Base-by-base conservation (phyloP, 2,113 vertebrate species). In the Nothobranchius furzeri region DNA sequence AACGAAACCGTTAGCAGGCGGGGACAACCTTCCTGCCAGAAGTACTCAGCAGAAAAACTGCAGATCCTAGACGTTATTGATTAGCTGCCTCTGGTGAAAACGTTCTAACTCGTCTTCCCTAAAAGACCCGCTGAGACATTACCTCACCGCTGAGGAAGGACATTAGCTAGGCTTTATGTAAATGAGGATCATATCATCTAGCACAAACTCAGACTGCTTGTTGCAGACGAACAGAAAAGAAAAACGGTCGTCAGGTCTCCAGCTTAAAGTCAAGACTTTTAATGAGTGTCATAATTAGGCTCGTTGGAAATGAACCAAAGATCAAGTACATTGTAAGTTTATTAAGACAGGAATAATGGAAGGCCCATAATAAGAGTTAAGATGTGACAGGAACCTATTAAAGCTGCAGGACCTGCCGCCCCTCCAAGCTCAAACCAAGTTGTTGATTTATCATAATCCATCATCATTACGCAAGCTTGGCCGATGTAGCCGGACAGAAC, bases 71-170 rank as follows among this genome's bases (percentile, higher is more conserved):
- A 83, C 70, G 64, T 79, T 80, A 88, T 88, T 83, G 86, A 93
- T 92, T 71, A 72, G 75, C 78, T 84, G 80, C 82, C 79, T 86
- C 79, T 88, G 84, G 77, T 83, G 81, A 79, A 79, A 61, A 77
- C 50, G 59, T 87, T 89, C 37, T 85, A 80, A 87, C 87, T 86
- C 82, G 75, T 70, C 76, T 77, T 80, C 78, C 64, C 80, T 64
- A 57, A 85, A 83, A 81, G 83, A 78, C 77, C 73, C 37, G 81
- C 40, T 68, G 70, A 92, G 90, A 91, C 90, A 77, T 93, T 91
- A 92, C 89, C 89, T 91, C 91, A 92, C 68, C 77, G 86, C 78
- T 75, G 68, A 74, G 81, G 84, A 87, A 87, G 87, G 79, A 88
- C 88, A 92, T 88, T 85, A 82, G 79, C 73, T 83, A 36, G 70